Base-by-base conservation (phyloP, 2,113 vertebrate species). In the Dascyllus trimaculatus region DNA sequence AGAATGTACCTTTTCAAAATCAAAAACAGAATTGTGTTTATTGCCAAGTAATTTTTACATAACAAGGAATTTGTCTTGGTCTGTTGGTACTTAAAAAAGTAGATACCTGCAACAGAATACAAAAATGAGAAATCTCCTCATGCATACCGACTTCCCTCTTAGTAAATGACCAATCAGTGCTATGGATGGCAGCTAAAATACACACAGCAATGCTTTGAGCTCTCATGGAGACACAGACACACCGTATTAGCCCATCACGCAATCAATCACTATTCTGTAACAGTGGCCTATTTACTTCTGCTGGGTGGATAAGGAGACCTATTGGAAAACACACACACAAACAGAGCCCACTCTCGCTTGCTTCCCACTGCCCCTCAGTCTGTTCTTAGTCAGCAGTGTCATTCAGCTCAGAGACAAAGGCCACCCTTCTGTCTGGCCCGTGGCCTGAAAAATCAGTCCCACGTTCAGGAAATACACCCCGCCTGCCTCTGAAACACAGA, bases 401-500 rank as follows among this genome's bases (percentile, higher is more conserved):
- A 93, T 94, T 95, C 86, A 92, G 84, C 69, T 72, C 68, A 65
- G 83, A 86, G 89, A 95, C 93, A 93, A 93, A 95, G 89, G 86
- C 87, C 91, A 89, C 89, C 92, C 93, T 94, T 93, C 91, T 92
- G 81, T 86, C 89, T 95, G 93, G 93, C 91, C 88, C 45, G 2
- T 53, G 84, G 93, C 93, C 91, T 93, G 92, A 91, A 92, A 94
- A 93, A 89, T 91, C 91, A 87, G 89, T 88, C 93, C 89, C 81
- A 88, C 91, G 64, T 92, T 92, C 93, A 93, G 93, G 93, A 94
- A 92, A 92, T 87, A 91, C 93, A 91, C 87, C 93, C 93, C 75
- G 78, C 85, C 86, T 56, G 87, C 85, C 84, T 83, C 81, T 75
- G 57, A 56, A 60, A 81, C 77, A 85, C 89, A 95, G 89, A 94